A percentile compares a stretch with the other conserved stretches of the same genome.
phyloP scores from a whole-genome alignment of 2,113 vertebrate species.

The Syngnathus floridae region DNA sequence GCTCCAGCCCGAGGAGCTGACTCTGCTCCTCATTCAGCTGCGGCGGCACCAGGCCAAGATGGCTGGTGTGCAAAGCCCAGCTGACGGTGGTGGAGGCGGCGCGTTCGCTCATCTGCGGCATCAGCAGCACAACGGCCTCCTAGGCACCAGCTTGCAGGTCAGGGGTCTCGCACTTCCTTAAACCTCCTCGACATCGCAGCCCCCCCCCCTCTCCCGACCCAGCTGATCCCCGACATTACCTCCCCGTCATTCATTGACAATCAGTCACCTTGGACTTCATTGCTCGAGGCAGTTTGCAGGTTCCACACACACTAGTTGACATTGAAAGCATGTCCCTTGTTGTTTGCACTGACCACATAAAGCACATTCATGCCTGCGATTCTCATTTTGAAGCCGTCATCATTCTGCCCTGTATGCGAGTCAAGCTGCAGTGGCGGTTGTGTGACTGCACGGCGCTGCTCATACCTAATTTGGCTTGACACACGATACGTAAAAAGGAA shows the following conservation, averaged over 20 bases:
- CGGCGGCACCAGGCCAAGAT: conserved; percentile 95
- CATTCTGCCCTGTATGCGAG: conserved; percentile 13
- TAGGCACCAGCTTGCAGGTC: conserved; percentile 86
- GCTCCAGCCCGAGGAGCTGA: conserved; percentile 94
- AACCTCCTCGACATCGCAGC: conserved; percentile 31
- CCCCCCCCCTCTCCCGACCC: conserved; percentile 14
- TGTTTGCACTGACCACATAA: conserved; percentile 22
- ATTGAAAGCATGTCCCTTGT: conserved; percentile 61
- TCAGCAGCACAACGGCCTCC: conserved; percentile 81
- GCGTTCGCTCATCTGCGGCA: conserved; percentile 86
- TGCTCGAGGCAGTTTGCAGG: conserved; percentile 26
- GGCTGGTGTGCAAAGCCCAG: conserved; percentile 83
- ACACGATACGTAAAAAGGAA: conserved; percentile 29
- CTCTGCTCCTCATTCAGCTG: conserved; percentile 93
- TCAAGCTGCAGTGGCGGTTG: conserved; percentile 33
- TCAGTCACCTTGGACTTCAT: conserved; percentile 37
- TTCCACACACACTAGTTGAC: conserved; percentile 9
- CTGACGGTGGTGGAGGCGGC: conserved; percentile 55
- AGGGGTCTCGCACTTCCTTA: conserved; percentile 67
- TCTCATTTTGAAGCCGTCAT: conserved; percentile 32
- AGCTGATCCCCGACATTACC: conserved; percentile 32
- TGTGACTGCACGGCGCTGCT: conserved; percentile 37
- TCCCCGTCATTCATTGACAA: conserved; percentile 44
- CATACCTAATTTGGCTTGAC: conserved; percentile 27
- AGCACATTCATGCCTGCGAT: conserved; percentile 16